These are phyloP conservation scores for Labrus mixtus DNA, from an alignment of 2,113 vertebrate genomes.

Conservation along the genomic window DNA sequence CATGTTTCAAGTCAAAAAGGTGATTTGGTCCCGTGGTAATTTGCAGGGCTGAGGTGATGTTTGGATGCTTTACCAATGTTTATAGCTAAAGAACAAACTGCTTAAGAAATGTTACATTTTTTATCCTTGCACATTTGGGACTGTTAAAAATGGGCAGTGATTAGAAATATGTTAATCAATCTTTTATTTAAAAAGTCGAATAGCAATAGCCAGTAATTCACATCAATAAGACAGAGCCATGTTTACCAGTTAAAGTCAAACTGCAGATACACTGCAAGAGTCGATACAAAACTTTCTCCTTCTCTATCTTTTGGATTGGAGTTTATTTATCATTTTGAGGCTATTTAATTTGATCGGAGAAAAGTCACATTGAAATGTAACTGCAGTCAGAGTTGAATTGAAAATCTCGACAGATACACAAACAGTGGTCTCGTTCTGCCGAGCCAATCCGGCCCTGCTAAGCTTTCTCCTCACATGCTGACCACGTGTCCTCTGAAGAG, in stretches of 20 bases:
- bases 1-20: conserved; percentile 13
- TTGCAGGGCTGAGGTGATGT: not conserved
- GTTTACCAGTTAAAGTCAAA: conserved; percentile 3
- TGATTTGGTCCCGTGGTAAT: conserved; percentile 16
- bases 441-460: conserved; percentile 5
- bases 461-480: conserved; percentile 4
- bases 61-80: conserved; percentile 34
- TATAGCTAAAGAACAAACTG: conserved; percentile 55
- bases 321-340: not conserved
- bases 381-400: conserved; percentile 10
- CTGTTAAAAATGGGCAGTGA: not conserved
- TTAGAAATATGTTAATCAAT: not conserved
- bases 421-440: not conserved
- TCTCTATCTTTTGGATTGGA: not conserved
- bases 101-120: conserved; percentile 60
- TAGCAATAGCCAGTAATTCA: not conserved
- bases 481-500: not conserved
- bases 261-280: not conserved
- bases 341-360: not conserved
- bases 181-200: not conserved
- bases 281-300: not conserved
- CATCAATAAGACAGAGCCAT: conserved; percentile 21
- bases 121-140: conserved; percentile 38
- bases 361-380: conserved; percentile 1
- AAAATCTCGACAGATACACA: conserved; percentile 6